phyloP scores from a whole-genome alignment of 2,797 vertebrate species.

The Girardinus metallicus region DNA sequence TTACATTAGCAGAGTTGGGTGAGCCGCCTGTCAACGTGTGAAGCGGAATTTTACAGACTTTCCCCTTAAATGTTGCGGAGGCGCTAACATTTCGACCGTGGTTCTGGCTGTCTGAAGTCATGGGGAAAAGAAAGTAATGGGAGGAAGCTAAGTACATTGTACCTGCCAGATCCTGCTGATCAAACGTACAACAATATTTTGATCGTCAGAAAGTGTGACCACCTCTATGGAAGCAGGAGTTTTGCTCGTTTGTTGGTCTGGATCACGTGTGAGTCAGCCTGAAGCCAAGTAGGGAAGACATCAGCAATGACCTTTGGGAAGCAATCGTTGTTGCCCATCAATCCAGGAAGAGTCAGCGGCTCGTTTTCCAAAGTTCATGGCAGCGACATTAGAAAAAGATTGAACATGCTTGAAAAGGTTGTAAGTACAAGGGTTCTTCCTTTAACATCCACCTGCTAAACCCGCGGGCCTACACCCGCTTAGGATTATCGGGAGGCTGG shows the following conservation, averaged over 20 bases:
- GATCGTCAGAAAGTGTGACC: neutral
- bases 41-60: constrained; percentile 52
- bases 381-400: neutral
- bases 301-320: neutral
- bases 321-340: neutral
- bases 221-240: neutral
- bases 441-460: neutral
- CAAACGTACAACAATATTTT: neutral
- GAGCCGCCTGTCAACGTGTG: constrained; percentile 49
- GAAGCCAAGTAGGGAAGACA: neutral
- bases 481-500: too few relatives aligned
- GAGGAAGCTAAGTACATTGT: neutral
- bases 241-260: neutral
- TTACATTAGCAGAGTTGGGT: constrained; percentile 32
- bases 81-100: constrained; percentile 41
- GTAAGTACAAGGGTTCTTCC: neutral
- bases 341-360: neutral
- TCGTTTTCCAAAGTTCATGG: neutral
- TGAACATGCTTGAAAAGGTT: neutral
- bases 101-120: constrained; percentile 21
- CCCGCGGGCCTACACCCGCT: too few relatives aligned
- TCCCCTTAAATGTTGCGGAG: constrained; percentile 40
- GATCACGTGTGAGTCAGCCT: neutral
- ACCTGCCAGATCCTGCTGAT: neutral
- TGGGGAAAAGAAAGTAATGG: neutral